Base-by-base conservation (phyloP, 1,140 invertebrate species). In the Ceratina australensis region DNA sequence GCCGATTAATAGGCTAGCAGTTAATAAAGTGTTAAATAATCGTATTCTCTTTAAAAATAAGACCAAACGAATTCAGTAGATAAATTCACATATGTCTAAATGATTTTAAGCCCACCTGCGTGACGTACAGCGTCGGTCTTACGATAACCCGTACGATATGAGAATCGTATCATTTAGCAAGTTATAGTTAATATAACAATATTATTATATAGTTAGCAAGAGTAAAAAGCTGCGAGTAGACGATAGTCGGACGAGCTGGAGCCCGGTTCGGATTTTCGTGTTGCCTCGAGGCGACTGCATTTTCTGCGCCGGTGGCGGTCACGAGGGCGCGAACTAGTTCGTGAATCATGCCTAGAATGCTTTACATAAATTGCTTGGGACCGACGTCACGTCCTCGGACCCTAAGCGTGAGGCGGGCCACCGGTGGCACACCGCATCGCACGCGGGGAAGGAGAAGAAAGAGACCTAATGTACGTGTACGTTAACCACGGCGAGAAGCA, bases 241-340 rank as follows among this genome's bases (percentile, higher is more conserved):
- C 49, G 24, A 22, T 24, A n/a, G n/a, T n/a, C 20, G 60, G 80
- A 79, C 65, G 80, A 67, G n/a, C n/a, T n/a, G n/a, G n/a, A n/a
- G 33, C 5, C 8, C 33, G 33, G 33, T 8, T 42, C 33, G 33
- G 56, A 69, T 71, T 79, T 79, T 73, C 61, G 63, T 28, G 59
- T 57, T 54, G 57, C 47, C 52, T 63, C 57, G 59, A 61, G 60
- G 33, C 66, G 49, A 59, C 75, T 86, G 86, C 87, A 89, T 90
- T 77, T 77, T 90, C 86, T 86, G 78, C 81, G 84, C 86, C 79
- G 79, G 82, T 87, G 83, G 83, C 88, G 85, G 85, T 89, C 89
- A 89, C 87, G 89, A 91, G 87, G 86, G 89, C 86, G 87, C 88
- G 86, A 91, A 92, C 91, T 91, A 91, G 91, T 92, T 92, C 88